phyloP scores from a whole-genome alignment of 2,113 vertebrate genomes.

The Donacobius atricapilla region DNA sequence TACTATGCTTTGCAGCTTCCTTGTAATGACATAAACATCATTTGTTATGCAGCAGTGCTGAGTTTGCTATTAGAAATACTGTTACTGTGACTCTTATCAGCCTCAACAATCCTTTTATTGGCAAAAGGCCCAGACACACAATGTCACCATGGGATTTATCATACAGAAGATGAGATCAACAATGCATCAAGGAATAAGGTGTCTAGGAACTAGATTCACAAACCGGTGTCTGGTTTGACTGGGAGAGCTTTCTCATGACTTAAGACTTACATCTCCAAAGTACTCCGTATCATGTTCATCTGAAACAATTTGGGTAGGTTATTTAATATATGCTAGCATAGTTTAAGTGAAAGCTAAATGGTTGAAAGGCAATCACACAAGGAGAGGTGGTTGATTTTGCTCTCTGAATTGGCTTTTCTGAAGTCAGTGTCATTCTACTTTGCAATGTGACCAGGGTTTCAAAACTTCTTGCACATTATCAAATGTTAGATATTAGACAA shows the following conservation, averaged over 20 bases:
- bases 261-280: not conserved
- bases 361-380: not conserved
- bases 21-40: not conserved
- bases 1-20: not conserved
- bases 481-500: not conserved
- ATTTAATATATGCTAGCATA: not conserved
- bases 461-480: not conserved
- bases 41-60: not conserved
- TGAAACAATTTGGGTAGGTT: not conserved
- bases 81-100: not conserved
- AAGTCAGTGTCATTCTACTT: not conserved
- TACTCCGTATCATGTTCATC: not conserved
- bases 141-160: rapidly evolving
- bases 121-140: not conserved
- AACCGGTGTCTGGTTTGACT: not conserved
- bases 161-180: not conserved
- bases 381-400: not conserved
- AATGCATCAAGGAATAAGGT: not conserved
- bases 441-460: not conserved
- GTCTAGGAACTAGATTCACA: not conserved
- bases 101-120: not conserved
- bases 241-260: not conserved
- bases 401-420: not conserved
- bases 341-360: not conserved
- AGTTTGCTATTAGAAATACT: not conserved